Evolutionary conservation across 1,140 invertebrate species (phyloP), one percentile per base, ranked within the genome.

Genomic region (Aporrectodea caliginosa): DNA sequence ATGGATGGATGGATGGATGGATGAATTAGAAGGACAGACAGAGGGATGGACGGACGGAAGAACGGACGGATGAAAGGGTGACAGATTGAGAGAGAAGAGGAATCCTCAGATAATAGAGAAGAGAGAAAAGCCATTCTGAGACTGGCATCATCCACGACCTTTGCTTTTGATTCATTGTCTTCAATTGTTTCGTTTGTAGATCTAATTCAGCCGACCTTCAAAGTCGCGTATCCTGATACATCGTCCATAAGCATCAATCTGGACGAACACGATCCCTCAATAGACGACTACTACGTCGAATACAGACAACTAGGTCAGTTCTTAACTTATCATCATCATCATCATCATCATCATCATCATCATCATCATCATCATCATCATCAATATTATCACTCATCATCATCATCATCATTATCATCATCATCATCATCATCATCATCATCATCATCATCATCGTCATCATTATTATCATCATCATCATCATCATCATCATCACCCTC

Each of bases 121-220:
- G 1, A 71, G 29, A n/a, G 27, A 30, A 30, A 30, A 27, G 29
- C 32, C 32, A 71, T n/a, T 27, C 29, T 27, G 27, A 27, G 0
- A 71, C 6, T 71, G 69, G 29, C 69, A 30, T 31, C 32, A 6
- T 31, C 69, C 29, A 30, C 69, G 2, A 27, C 27, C 6, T 30
- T 71, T 31, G 69, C 69, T 31, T 16, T 16, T 2, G 22, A 31
- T 31, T 71, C 27, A 71, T 71, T 6, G 69, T 30, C 32, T 27
- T 27, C 69, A 71, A 71, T 71, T 31, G 32, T 71, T 74, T 30
- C 34, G 27, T 34, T 29, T 32, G 29, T 73, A 73, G 77, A 76
- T 34, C 14, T 77, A 35, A 30, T 35, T 35, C 75, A 80, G 32
- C 79, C 79, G 16, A 77, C 69, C 22, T 80, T 80, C 79, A 75